Evolutionary conservation across 2,888 invertebrate genomes (phyloP), one percentile per base, ranked within the genome.

Genomic region (Parnassius orleans): DNA sequence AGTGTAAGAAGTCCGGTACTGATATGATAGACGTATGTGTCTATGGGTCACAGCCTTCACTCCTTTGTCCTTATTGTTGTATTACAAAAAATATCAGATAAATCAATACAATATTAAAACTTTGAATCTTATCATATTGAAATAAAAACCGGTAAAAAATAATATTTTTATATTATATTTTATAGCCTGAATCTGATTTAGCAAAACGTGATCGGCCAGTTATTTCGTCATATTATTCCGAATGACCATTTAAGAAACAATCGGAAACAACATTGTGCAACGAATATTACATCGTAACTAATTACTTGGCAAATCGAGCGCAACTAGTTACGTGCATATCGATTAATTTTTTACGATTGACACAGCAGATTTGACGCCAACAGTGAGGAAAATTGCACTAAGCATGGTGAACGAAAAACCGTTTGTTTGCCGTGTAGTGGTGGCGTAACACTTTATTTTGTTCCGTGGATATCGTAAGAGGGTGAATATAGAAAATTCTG

Each of bases 281-380:
- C 50, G 33, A 43, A 14, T 53, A 50, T 58, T 58, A 50, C 48
- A n/a, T 54, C 50, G 58, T 53, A 63, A 63, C 54, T 58, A 58
- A 63, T 63, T 62, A 57, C 47, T 57, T 54, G 44, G 54, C 63
- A 50, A 58, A 58, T 46, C 58, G 61, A 53, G 47, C 53, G 46
- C 42, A 47, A 48, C 42, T 24, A 11, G 57, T 53, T 61, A 53
- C 57, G 61, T 57, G 61, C 57, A 42, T 53, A 57, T 10, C 53
- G 59, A 59, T 53, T 33, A 57, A 52, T 57, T 53, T 57, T 41
- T 62, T 46, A 41, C 53, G 51, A 44, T 50, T 33, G 42, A 10
- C 53, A 24, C 42, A 54, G 19, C 14, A 53, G 33, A 53, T 10
- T 33, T 33, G 10, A 9, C 14, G 12, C 12, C 24, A 9, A 1